Percentiles rank a stretch among this genome's conserved stretches.
Conservation (phyloP, 2,888 invertebrate genomes). For the Lapara coniferarum region DNA sequence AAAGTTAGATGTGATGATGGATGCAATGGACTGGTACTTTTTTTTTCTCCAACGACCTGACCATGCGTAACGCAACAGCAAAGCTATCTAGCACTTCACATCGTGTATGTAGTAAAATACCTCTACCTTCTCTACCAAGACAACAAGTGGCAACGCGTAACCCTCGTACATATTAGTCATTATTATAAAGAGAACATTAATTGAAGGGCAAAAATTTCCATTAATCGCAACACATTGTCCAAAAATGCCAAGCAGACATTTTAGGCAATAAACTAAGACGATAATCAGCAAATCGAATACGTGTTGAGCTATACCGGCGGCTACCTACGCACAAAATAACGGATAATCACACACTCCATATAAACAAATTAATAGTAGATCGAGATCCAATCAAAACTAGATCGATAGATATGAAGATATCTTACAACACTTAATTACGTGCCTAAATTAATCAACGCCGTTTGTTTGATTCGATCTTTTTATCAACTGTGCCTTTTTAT, state of each 20-base stretch:
- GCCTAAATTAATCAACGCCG: conserved; percentile 62
- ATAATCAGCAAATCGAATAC: not conserved
- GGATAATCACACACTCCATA: conserved; percentile 35
- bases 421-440: conserved; percentile 57
- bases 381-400: conserved; percentile 68
- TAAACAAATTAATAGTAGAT: conserved; percentile 69
- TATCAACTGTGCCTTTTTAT: conserved; percentile 3
- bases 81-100: too few relatives aligned
- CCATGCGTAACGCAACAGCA: too few relatives aligned
- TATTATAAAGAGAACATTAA: too few relatives aligned
- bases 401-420: conserved; percentile 73
- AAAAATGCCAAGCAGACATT: not conserved
- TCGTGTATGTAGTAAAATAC: too few relatives aligned
- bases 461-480: conserved; percentile 41
- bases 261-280: not conserved
- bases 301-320: not conserved
- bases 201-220: too few relatives aligned
- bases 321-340: not conserved
- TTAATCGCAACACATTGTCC: too few relatives aligned
- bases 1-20: too few relatives aligned
- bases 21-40: too few relatives aligned
- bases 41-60: too few relatives aligned
- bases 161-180: not conserved
- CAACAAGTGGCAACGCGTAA: too few relatives aligned
- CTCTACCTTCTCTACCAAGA: too few relatives aligned